Conservation (phyloP, 2,797 vertebrate species). For the Lophius americanus region DNA sequence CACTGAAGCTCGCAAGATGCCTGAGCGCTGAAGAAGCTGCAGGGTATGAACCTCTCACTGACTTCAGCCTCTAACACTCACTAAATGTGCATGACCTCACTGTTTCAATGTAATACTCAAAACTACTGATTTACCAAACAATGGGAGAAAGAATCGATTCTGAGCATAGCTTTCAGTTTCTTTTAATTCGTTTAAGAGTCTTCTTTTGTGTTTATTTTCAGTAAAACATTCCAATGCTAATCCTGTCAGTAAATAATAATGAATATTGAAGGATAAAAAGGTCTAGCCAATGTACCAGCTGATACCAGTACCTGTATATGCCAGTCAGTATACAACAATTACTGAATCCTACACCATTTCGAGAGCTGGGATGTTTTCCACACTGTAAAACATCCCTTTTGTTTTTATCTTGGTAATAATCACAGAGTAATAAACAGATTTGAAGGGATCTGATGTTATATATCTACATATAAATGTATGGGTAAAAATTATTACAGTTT, state of each 20-base stretch:
- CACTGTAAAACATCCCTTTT: neutral
- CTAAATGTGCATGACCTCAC: neutral
- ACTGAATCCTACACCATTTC: neutral
- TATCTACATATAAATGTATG: no score
- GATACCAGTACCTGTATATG: neutral
- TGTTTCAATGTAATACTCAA: neutral
- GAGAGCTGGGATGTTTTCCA: neutral
- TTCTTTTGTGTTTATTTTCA: neutral
- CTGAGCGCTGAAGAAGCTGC: conserved; percentile 7
- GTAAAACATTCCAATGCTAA: no score
- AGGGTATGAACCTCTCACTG: conserved; percentile 3
- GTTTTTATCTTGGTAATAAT: no score
- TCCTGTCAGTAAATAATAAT: neutral
- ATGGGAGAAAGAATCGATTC: neutral
- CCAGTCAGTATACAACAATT: neutral
- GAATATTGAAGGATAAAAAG: neutral
- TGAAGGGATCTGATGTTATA: no score
- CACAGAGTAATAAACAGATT: no score
- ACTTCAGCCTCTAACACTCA: neutral
- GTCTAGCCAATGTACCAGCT: neutral
- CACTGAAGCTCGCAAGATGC: neutral
- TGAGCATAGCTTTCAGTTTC: neutral
- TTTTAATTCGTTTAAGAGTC: neutral
- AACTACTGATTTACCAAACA: neutral
- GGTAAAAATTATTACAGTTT: neutral